Evolutionary conservation across 2,797 vertebrate genomes (phyloP), one percentile per base, ranked within the genome.

Genomic region (Botia almorhae): DNA sequence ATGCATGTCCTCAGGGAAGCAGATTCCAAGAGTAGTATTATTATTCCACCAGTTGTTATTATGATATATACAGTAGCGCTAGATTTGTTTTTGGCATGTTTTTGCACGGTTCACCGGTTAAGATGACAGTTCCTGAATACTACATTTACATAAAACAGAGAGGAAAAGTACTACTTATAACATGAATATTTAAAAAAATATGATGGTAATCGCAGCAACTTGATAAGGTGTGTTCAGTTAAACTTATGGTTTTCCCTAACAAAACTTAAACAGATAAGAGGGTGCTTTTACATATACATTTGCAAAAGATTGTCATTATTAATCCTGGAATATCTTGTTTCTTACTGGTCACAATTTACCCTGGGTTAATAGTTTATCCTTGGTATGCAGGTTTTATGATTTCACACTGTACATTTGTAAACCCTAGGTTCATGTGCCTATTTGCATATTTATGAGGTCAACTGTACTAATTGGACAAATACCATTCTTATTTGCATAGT

Each of bases 41-140:
- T 82, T 85, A 70, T 69, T 69, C 48, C 71, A 61, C 53, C 64
- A 70, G 74, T 83, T 83, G 61, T 83, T 76, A 74, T 71, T 75
- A 68, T 17, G 26, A 46, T 56, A 72, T 61, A 81, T 29, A 16
- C 23, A 83, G 73, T 48, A 73, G 48, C 21, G 70, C 74, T 73
- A 69, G 39, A 77, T 81, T 78, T 81, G 65, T 60, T 76, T 83
- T 68, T 73, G 43, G 46, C 61, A 78, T 58, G 63, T 43, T 60
- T 69, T 74, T 29, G 46, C 61, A 78, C 51, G 64, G 51, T 61
- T 74, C 70, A 78, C 33, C 64, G 64, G 33, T 36, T 19, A 3
- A 21, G 2, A 17, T 2, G 29, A 76, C 29, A 33, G 16, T 58
- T 69, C 7, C 6, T 12, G 7, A 61, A 50, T 61, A 29, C 17